Percentiles rank a stretch among this genome's conserved stretches.
phyloP scores from a whole-genome alignment of 2,797 vertebrate species.

The Harpagifer antarcticus region DNA sequence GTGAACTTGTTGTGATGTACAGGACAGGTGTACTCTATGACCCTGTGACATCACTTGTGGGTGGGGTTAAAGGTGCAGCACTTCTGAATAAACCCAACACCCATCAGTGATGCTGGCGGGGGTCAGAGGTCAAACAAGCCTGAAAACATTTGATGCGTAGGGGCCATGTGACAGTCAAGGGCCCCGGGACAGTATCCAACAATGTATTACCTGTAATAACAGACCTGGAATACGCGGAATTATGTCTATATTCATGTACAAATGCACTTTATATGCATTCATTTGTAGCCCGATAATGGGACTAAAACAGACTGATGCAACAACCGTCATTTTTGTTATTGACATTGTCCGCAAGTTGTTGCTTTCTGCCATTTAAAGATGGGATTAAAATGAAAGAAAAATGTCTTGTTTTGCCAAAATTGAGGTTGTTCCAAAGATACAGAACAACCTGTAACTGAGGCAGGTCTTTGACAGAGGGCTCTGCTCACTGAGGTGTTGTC shows the following conservation, averaged over 20 bases:
- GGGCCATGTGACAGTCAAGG: background rate
- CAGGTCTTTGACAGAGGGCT: background rate
- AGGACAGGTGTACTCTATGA: too few species aligned
- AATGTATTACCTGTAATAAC: too few species aligned
- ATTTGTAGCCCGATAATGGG: background rate
- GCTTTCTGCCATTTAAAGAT: background rate
- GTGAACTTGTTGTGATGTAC: too few species aligned
- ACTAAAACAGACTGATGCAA: background rate
- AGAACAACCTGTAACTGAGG: background rate
- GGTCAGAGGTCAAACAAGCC: background rate
- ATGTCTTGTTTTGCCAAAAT: background rate
- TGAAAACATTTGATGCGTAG: background rate
- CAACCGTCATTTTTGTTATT: background rate
- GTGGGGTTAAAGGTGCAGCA: too few species aligned
- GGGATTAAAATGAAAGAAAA: background rate
- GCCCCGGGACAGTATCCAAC: background rate
- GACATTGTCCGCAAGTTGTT: background rate
- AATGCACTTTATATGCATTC: background rate
- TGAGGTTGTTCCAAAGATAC: background rate
- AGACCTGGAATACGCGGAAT: background rate
- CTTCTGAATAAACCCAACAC: background rate
- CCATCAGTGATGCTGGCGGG: background rate
- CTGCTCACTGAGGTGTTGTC: background rate
- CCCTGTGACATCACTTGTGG: too few species aligned
- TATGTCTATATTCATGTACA: background rate